These are phyloP conservation scores for Pipra filicauda DNA, from an alignment of 2,113 vertebrate species.

Conservation along the genomic window DNA sequence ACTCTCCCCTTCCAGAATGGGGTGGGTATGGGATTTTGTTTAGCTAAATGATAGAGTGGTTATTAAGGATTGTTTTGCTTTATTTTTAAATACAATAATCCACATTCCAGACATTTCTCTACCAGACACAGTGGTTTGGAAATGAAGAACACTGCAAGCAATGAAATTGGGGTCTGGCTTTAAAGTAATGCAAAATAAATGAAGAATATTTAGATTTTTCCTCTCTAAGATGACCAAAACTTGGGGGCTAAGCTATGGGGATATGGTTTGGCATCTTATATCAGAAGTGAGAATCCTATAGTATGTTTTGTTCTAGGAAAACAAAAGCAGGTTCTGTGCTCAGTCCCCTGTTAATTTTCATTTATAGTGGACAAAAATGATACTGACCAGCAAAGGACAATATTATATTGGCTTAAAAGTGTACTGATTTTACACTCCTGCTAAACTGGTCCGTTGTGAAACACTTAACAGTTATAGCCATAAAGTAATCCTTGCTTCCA, in stretches of 20 bases:
- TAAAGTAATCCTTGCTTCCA: neutral
- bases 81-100: conserved; percentile 32
- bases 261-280: neutral
- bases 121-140: neutral
- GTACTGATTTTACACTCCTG: neutral
- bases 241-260: neutral
- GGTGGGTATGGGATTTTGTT: neutral
- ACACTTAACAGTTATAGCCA: neutral
- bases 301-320: neutral
- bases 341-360: neutral
- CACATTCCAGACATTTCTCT: conserved; percentile 38
- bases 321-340: neutral
- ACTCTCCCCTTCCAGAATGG: neutral
- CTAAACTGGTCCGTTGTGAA: neutral
- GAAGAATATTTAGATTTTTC: neutral
- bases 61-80: conserved; percentile 7
- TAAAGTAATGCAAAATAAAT: neutral
- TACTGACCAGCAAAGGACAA: neutral
- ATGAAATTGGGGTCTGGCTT: neutral
- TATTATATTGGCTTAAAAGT: neutral
- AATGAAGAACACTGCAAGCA: neutral
- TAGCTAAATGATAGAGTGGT: neutral
- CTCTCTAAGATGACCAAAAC: neutral
- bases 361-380: neutral
- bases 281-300: neutral